Evolutionary conservation across 2,797 vertebrate genomes (phyloP).

Genomic region (Denticeps clupeoides): DNA sequence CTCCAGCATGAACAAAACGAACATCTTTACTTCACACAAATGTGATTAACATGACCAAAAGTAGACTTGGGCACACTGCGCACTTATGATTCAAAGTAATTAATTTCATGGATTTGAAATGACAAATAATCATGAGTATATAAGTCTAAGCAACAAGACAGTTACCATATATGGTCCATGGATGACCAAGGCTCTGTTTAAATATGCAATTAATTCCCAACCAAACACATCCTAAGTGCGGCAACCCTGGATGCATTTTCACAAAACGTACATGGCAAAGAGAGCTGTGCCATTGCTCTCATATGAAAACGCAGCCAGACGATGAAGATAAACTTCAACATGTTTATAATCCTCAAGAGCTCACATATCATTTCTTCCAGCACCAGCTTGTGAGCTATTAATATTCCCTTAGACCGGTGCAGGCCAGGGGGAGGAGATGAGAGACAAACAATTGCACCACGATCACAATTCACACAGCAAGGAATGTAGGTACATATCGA

Average conservation of each 20-base stretch:
- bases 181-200: too few species aligned
- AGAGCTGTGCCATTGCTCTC: background rate
- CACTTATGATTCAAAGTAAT: too few species aligned
- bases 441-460: constrained; percentile 22
- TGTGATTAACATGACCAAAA: background rate
- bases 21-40: background rate
- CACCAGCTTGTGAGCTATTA: constrained; percentile 20
- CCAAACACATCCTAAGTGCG: too few species aligned
- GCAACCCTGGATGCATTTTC: too few species aligned
- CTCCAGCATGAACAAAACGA: too few species aligned
- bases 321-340: constrained; percentile 20
- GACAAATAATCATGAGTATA: too few species aligned
- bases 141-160: too few species aligned
- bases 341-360: background rate
- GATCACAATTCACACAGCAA: background rate
- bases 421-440: constrained; percentile 21
- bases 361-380: constrained; percentile 24
- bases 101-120: too few species aligned
- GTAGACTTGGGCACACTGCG: too few species aligned
- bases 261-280: too few species aligned
- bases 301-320: constrained; percentile 21
- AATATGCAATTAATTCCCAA: too few species aligned
- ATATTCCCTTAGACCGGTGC: constrained; percentile 36
- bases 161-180: too few species aligned
- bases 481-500: constrained; percentile 11